Evolutionary conservation across 2,113 vertebrate genomes (phyloP).

Genomic region (Aptenodytes patagonicus): DNA sequence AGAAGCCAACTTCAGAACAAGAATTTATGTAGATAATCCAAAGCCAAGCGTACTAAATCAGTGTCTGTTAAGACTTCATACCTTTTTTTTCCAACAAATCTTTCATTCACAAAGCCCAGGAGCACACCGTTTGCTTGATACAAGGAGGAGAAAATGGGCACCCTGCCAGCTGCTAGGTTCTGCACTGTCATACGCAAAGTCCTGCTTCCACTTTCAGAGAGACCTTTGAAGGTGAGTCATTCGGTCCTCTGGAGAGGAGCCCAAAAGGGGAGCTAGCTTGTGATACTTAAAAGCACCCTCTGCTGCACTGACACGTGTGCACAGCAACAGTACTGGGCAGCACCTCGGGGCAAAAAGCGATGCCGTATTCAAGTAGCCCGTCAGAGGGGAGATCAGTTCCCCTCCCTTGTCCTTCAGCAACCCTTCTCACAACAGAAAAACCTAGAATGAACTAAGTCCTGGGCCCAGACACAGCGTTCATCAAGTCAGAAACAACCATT

Average conservation of each 20-base stretch:
- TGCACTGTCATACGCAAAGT: neutral
- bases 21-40: constrained; percentile 1
- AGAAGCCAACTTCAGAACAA: constrained; percentile 16
- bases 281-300: neutral
- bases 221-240: constrained; percentile 32
- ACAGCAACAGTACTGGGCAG: rapidly evolving
- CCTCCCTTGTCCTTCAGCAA: neutral
- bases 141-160: neutral
- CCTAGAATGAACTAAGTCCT: neutral
- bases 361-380: rapidly evolving
- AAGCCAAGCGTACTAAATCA: constrained; percentile 7
- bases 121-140: neutral
- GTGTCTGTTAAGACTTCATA: neutral
- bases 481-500: neutral
- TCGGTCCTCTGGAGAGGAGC: constrained; percentile 13
- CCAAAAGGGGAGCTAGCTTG: neutral
- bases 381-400: neutral
- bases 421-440: neutral
- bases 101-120: constrained; percentile 19
- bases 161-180: neutral
- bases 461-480: neutral
- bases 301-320: neutral
- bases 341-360: neutral
- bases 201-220: constrained; percentile 6
- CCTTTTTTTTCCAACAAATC: neutral